Base-by-base conservation (phyloP, 1,140 invertebrate genomes). In the Adelges cooleyi region DNA sequence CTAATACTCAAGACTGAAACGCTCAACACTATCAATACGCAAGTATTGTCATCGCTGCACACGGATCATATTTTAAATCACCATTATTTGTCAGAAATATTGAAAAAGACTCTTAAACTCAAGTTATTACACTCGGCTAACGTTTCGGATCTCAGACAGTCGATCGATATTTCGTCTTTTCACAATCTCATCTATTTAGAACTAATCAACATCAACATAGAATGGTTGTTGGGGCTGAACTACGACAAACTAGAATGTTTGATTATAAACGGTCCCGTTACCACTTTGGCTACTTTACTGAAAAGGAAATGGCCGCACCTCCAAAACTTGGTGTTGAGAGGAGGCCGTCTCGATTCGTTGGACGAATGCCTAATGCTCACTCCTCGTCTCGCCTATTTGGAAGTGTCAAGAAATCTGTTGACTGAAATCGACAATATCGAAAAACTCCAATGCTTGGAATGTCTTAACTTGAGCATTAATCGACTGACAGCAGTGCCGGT, bases 401-500 rank as follows among this genome's bases (percentile, higher is more conserved):
- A 62, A 62, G 40, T 42, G 0, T 42, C 56, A 13, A 62, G 56
- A 33, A 62, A 46, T 15, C 20, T 62, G 10, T 33, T 62, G 46
- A 48, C 27, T 22, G 15, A 48, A 33, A 10, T 48, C 9, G n/a
- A 62, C 20, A 8, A 62, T 48, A 23, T 62, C 4, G 56, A 48
- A 20, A 62, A 62, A 20, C n/a, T 62, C 9, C 40, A 62, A 33
- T 62, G 18, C 15, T 48, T 62, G n/a, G 56, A 62, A 10, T 48
- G 18, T 46, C 44, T 62, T 46, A 62, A 62, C 33, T 62, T 62
- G 33, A 62, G 56, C 25, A 46, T 62, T n/a, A 62, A 62, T 29
- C 44, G 56, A 48, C 17, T 62, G 29, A 62, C 56, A 10, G 25
- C 20, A 48, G 70, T 83, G 52, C 82, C 83, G 13, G 67, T 68